These are phyloP conservation scores for Chrysochloris asiatica DNA, from an alignment of 2,113 vertebrate species.

Conservation along the genomic window DNA sequence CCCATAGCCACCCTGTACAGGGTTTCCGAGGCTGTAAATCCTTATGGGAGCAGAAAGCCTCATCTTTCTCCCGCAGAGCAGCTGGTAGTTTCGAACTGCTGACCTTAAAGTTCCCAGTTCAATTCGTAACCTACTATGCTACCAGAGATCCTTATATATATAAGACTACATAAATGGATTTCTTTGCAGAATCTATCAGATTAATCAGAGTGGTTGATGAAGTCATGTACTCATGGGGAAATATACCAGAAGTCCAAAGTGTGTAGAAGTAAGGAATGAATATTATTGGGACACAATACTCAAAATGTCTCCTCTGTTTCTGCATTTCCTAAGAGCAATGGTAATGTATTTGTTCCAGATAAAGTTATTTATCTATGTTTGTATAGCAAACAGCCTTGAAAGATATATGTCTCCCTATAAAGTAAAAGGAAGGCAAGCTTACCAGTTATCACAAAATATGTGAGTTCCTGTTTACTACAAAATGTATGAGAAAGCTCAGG, in stretches of 20 bases:
- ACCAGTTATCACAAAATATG: background rate
- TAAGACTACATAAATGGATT: background rate
- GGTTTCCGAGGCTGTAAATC: too few species aligned
- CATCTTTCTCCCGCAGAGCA: too few species aligned
- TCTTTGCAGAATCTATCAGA: background rate
- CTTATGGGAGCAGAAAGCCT: too few species aligned
- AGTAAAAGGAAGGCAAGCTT: background rate
- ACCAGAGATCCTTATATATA: too few species aligned
- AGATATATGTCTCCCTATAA: background rate
- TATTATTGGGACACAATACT: background rate
- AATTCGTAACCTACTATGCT: too few species aligned
- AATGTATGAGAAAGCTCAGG: too few species aligned
- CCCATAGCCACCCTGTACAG: too few species aligned
- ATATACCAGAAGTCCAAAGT: background rate
- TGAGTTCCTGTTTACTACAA: background rate
- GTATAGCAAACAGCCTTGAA: background rate
- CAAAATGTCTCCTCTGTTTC: background rate
- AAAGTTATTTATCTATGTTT: background rate
- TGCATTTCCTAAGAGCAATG: background rate
- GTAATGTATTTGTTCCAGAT: background rate
- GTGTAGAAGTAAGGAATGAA: background rate
- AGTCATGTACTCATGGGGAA: background rate
- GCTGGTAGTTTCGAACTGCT: too few species aligned
- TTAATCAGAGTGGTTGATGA: background rate
- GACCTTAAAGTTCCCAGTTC: too few species aligned